A percentile compares a stretch with the other conserved stretches of the same genome.
These are phyloP conservation scores for Plectropomus leopardus DNA, from an alignment of 2,113 vertebrate species.

Conservation along the genomic window DNA sequence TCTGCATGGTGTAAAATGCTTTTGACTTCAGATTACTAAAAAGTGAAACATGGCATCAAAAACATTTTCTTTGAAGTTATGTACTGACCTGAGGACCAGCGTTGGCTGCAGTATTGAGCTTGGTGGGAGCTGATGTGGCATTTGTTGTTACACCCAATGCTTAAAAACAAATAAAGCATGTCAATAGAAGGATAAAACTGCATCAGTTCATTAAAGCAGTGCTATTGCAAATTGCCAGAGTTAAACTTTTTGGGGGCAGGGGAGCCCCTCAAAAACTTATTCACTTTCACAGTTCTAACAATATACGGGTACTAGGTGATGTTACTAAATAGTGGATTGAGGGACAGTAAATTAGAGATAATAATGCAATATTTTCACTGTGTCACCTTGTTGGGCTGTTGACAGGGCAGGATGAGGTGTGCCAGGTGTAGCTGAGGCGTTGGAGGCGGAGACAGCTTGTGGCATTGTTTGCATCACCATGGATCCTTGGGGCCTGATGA, in stretches of 20 bases:
- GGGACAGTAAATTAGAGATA: not conserved
- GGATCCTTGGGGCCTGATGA: constrained; percentile 89
- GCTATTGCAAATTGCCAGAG: not conserved
- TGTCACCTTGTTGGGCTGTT: constrained; percentile 85
- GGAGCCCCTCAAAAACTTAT: not conserved
- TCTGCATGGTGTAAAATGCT: not conserved
- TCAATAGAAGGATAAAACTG: not conserved
- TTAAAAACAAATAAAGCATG: constrained; percentile 32
- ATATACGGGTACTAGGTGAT: not conserved
- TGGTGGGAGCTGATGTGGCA: constrained; percentile 66
- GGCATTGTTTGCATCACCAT: constrained; percentile 91
- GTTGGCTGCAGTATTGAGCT: constrained; percentile 49
- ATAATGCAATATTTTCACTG: not conserved
- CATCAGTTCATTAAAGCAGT: not conserved
- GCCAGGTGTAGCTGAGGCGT: constrained; percentile 82
- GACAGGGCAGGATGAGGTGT: constrained; percentile 83
- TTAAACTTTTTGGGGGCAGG: not conserved
- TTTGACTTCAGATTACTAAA: no score
- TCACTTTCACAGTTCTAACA: not conserved
- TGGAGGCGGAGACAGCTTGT: constrained; percentile 85
- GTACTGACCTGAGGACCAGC: constrained; percentile 72
- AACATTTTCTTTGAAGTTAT: not conserved
- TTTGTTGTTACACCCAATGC: constrained; percentile 62
- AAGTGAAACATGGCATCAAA: not conserved
- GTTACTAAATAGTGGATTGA: not conserved